Evolutionary conservation across 2,888 invertebrate genomes (phyloP).

Genomic region (Cryptocephalus moraei): DNA sequence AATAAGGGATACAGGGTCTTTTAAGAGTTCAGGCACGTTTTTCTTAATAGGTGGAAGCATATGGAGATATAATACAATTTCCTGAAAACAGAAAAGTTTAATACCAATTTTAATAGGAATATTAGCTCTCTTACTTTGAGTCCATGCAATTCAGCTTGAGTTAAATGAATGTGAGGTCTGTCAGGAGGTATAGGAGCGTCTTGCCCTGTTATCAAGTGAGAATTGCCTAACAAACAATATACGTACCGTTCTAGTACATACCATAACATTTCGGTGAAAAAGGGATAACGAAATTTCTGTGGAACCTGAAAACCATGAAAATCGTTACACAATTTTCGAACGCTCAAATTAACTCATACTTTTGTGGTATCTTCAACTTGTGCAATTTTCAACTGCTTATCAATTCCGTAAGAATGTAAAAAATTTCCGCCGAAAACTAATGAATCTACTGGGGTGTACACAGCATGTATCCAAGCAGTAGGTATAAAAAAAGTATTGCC

Average conservation of each 20-base stretch:
- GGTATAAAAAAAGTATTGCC: conserved; percentile 96
- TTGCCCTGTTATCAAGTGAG: conserved; percentile 54
- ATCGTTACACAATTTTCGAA: background rate
- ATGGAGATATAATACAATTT: conserved; percentile 85
- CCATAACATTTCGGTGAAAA: conserved; percentile 97
- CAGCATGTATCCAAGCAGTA: conserved; percentile 98
- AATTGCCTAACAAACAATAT: conserved; percentile 71
- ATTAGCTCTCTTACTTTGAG: conserved; percentile 45
- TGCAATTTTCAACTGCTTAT: conserved; percentile 91
- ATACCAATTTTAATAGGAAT: too few relatives aligned
- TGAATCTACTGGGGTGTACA: conserved; percentile 92
- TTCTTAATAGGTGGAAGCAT: conserved; percentile 82
- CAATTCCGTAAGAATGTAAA: conserved; percentile 90
- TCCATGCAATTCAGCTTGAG: conserved; percentile 70
- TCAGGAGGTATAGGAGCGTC: conserved; percentile 35
- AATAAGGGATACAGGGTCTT: conserved; percentile 81
- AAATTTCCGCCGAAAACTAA: conserved; percentile 98
- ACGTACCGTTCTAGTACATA: conserved; percentile 93
- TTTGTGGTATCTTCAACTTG: conserved; percentile 92
- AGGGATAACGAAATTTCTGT: conserved; percentile 94
- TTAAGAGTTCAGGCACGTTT: conserved; percentile 82
- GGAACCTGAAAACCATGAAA: conserved; percentile 59
- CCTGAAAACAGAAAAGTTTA: conserved; percentile 36
- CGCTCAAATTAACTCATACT: conserved; percentile 37
- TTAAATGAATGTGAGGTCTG: conserved; percentile 61